Percentiles rank a stretch among this genome's conserved stretches.
Conservation (phyloP, 2,888 invertebrate species). For the Hypolimnas misippus region DNA sequence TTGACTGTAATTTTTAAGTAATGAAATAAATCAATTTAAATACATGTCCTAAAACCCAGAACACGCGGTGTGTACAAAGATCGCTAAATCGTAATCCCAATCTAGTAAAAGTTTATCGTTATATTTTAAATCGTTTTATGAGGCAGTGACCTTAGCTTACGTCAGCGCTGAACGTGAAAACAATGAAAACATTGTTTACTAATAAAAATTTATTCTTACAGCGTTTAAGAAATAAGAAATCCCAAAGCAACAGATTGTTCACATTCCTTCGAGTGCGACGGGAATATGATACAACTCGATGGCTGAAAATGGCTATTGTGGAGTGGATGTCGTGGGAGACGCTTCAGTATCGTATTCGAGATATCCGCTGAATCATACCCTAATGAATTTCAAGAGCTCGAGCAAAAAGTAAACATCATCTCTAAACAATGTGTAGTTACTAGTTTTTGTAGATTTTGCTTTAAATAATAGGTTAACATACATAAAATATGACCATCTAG, state of each 20-base stretch:
- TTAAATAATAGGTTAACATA: too few species aligned
- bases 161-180: slow-evolving; percentile 1
- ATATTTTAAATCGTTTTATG: neutral
- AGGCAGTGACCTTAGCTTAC: slow-evolving; percentile 4
- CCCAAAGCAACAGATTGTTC: neutral
- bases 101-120: neutral
- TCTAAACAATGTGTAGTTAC: too few species aligned
- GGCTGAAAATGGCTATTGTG: too few species aligned
- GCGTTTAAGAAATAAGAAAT: neutral
- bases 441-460: too few species aligned
- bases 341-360: neutral
- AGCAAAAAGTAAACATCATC: neutral
- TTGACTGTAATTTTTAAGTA: too few species aligned
- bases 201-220: neutral
- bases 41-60: too few species aligned
- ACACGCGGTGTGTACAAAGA: too few species aligned
- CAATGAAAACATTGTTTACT: slow-evolving; percentile 5
- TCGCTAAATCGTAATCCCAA: neutral
- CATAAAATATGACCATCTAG: too few species aligned
- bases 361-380: slow-evolving; percentile 3
- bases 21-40: too few species aligned
- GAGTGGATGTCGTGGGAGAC: too few species aligned
- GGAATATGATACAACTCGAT: too few species aligned
- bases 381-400: neutral
- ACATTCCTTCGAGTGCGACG: neutral